Evolutionary conservation across 2,113 vertebrate genomes (phyloP).

Genomic region (Centropus bengalensis): DNA sequence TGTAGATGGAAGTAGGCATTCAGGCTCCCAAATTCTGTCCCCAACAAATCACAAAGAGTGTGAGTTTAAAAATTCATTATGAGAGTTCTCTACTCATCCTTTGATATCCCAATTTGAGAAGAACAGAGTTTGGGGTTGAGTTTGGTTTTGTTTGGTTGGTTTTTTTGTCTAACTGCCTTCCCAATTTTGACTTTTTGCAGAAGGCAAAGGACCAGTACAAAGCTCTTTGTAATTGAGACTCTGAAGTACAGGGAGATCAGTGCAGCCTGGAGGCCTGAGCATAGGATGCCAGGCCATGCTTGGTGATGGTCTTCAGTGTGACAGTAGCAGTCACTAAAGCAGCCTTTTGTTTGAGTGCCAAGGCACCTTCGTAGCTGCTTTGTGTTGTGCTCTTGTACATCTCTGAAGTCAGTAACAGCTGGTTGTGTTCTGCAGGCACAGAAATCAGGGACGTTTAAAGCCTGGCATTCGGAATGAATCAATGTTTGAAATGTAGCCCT

Average conservation of each 20-base stretch:
- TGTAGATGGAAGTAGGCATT: background rate
- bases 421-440: background rate
- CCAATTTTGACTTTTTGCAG: background rate
- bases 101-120: background rate
- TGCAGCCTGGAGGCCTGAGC: background rate
- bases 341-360: background rate
- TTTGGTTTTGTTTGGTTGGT: background rate
- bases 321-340: background rate
- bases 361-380: background rate
- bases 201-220: background rate
- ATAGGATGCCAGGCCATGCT: background rate
- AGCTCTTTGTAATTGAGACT: background rate
- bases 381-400: background rate
- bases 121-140: background rate
- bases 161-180: background rate
- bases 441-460: background rate
- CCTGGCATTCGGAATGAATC: background rate
- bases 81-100: background rate
- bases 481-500: background rate
- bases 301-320: background rate
- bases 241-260: background rate
- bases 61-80: background rate
- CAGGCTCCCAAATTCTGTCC: background rate
- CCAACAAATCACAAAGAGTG: background rate
- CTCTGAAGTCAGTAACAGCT: background rate